Conservation (phyloP, 2,888 invertebrate species). For the Macroteleia sp. region DNA sequence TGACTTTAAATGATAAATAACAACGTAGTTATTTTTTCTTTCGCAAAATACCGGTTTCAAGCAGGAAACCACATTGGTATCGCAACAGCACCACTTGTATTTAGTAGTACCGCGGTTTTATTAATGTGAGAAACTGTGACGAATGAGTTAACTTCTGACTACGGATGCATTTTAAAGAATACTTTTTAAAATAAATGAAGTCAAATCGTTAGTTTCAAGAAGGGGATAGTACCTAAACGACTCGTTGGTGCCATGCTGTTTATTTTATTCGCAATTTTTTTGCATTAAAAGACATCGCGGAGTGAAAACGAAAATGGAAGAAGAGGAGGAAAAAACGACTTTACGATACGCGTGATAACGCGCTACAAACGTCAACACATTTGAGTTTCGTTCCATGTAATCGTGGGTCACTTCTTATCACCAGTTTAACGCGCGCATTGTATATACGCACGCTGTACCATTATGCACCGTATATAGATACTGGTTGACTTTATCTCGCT, state of each 20-base stretch:
- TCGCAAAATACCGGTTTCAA: too few species aligned
- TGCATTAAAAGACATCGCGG: not conserved
- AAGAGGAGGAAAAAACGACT: conserved; percentile 20
- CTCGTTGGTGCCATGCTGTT: not conserved
- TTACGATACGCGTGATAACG: conserved; percentile 37
- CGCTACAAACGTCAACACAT: conserved; percentile 53
- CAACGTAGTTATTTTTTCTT: too few species aligned
- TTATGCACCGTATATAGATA: conserved; percentile 40
- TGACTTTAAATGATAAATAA: too few species aligned
- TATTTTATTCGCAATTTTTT: not conserved
- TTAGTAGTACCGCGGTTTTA: too few species aligned
- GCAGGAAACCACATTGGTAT: too few species aligned
- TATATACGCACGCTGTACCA: conserved; percentile 46
- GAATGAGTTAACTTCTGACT: too few species aligned
- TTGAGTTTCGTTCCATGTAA: conserved; percentile 34
- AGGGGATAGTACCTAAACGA: not conserved
- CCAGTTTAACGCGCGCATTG: conserved; percentile 41
- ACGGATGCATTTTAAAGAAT: too few species aligned
- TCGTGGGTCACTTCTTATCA: conserved; percentile 51
- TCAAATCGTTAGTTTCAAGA: not conserved
- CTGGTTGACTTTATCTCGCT: conserved; percentile 39
- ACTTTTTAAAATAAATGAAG: too few species aligned
- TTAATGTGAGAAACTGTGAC: too few species aligned
- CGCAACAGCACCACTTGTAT: too few species aligned
- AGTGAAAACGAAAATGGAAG: not conserved